Conservation (phyloP, 2,113 vertebrate species). For the Spermophilus dauricus region DNA sequence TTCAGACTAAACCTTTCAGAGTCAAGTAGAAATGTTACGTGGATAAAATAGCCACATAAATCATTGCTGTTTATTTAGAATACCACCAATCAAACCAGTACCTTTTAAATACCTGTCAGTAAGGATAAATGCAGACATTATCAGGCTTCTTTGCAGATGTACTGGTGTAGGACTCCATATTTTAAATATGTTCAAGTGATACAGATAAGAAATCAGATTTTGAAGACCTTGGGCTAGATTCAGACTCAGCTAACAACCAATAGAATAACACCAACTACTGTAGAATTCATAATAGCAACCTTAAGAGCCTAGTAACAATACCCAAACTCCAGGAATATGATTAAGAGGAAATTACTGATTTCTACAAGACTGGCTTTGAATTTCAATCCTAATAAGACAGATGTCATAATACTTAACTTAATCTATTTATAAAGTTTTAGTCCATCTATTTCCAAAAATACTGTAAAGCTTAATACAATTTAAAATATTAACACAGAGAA, state of each 20-base stretch:
- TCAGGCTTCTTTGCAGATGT: neutral
- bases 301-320: conserved; percentile 11
- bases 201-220: neutral
- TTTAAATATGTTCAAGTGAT: conserved; percentile 45
- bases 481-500: neutral
- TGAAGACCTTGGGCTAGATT: neutral
- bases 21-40: neutral
- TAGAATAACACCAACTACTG: neutral
- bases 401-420: conserved; percentile 31
- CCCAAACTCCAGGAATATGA: conserved; percentile 40
- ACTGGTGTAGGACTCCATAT: neutral
- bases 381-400: conserved; percentile 20
- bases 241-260: conserved; percentile 9
- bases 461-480: neutral
- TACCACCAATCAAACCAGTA: conserved; percentile 16
- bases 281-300: neutral
- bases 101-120: neutral
- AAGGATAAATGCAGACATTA: neutral
- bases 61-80: conserved; percentile 35
- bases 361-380: conserved; percentile 5
- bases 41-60: conserved; percentile 13
- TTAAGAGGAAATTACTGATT: conserved; percentile 19
- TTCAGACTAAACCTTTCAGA: conserved; percentile 46
- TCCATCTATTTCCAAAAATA: conserved; percentile 24
- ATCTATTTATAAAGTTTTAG: conserved; percentile 39